Base-by-base conservation (phyloP, 92 coral and sea anemone species). In the Palythoa caribaeorum region DNA sequence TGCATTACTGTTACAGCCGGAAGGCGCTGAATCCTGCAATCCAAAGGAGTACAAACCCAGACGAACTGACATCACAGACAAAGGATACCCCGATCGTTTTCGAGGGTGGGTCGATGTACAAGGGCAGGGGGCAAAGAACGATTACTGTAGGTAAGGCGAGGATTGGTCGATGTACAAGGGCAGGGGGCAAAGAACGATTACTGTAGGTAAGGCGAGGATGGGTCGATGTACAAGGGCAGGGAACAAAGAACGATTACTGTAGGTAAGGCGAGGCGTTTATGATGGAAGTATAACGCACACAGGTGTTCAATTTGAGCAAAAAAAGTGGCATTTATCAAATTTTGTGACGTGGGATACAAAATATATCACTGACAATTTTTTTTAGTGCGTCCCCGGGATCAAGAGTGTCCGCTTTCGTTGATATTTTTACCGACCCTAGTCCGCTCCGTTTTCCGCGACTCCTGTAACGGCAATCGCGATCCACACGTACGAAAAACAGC, bases 51-150 rank as follows among this genome's bases (percentile, higher is more conserved):
- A 62, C 1, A 62, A 62, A 16, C 80, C 80, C 53, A 50, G 12
- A 20, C 80, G 65, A 50, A 51, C 40, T 6, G 40, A 76, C 65
- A 76, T 76, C 37, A 20, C 63, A 4, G 65, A 76, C 44, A 21
- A 14, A 13, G 80, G 80, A 14, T 21, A 76, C 19, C 0, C 0
- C 16, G 1, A 51, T 35, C 80, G 1, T 1, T 76, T n/a, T 16
- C 65, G 80, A 21, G 80, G 80, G 0, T 52, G 80, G 80, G 80
- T 76, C 28, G 80, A 76, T 8, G 80, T 76, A 55, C 80, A 76
- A 55, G 80, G 80, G 0, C 80, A 8, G 9, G 80, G 80, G 3
- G 65, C 6, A 17, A 50, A 50, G 5, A 76, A 52, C 65, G 80
- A 76, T 53, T 76, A 76, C 36, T 76, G 65, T 59, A 76, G 65